A percentile compares a stretch with the other conserved stretches of the same genome.
phyloP scores from a whole-genome alignment of 92 coral and sea anemone species.

The Porites lobata region DNA sequence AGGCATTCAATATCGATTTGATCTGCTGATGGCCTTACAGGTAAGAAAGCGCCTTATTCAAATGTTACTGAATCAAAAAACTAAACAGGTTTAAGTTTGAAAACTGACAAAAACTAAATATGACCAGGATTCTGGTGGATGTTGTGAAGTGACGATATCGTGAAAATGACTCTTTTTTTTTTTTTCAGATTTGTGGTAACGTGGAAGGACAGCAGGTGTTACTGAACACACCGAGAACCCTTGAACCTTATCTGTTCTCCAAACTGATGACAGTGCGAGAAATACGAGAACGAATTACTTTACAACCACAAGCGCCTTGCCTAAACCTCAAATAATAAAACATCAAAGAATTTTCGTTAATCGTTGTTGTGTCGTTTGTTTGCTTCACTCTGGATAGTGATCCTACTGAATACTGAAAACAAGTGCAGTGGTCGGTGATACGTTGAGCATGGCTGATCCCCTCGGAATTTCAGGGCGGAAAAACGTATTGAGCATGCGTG shows the following conservation, averaged over 20 bases:
- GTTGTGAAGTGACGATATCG: no score
- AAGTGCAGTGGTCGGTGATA: no score
- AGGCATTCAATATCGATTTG: conserved; percentile 73
- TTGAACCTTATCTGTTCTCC: conserved; percentile 73
- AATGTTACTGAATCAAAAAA: neutral
- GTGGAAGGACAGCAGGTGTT: conserved; percentile 62
- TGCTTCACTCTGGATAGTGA: neutral
- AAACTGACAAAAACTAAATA: no score
- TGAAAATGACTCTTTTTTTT: neutral
- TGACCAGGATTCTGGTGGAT: no score
- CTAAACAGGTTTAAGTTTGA: no score
- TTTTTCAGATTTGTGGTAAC: conserved; percentile 71
- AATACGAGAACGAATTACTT: conserved; percentile 65
- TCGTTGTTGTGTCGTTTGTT: neutral
- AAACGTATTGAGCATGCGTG: no score
- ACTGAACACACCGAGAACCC: conserved; percentile 34
- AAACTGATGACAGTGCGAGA: conserved; percentile 57
- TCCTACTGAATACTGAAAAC: neutral
- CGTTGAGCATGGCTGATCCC: no score
- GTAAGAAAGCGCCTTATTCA: conserved; percentile 16
- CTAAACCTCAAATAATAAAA: conserved; percentile 63
- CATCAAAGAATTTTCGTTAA: neutral
- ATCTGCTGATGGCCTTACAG: conserved; percentile 75
- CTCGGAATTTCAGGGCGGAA: no score
- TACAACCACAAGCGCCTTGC: conserved; percentile 78